Evolutionary conservation across 1,140 invertebrate genomes (phyloP), one percentile per base, ranked within the genome.

Genomic region (Sesamia nonagrioides): DNA sequence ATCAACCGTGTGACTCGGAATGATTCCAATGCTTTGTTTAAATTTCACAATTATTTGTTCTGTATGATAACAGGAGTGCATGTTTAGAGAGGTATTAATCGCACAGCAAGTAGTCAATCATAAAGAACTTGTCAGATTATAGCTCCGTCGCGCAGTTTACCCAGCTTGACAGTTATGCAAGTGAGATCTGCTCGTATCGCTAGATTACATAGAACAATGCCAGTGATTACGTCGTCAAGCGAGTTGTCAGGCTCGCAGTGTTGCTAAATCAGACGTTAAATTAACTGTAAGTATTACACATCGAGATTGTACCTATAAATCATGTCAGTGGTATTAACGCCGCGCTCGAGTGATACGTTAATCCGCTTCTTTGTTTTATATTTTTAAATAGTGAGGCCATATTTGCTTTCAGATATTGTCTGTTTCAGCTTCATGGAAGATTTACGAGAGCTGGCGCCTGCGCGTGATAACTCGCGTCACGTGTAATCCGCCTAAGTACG

Each of bases 361-460:
- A 94, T 94, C 91, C 88, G 88, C 81, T 82, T 93, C 91, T 92
- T 91, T 94, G 90, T 94, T 92, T 92, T 91, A 86, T 92, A 91
- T 92, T 92, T 91, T 93, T 93, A 93, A 93, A 94, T 93, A 93
- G 91, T 94, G 88, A 88, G 86, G 86, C 87, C 89, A 94, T 94
- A 94, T 94, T 94, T 94, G 88, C 73, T 94, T 89, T 92, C 85
- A 94, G 93, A 94, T 94, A 93, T 92, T 88, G 91, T 92, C 86
- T 88, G 82, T 83, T 89, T 89, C 84, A 89, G 88, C 82, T 88
- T 77, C 84, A 82, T 78, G 84, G 85, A 92, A 92, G 92, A 92
- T 92, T 94, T 93, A 93, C 88, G 75, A 90, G 88, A 90, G 84
- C 80, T 89, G 91, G 91, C 93, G 91, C 87, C 90, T 91, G 78